These are phyloP conservation scores for Gymnothorax reevesii DNA, from an alignment of 2,797 vertebrate species.

Conservation along the genomic window DNA sequence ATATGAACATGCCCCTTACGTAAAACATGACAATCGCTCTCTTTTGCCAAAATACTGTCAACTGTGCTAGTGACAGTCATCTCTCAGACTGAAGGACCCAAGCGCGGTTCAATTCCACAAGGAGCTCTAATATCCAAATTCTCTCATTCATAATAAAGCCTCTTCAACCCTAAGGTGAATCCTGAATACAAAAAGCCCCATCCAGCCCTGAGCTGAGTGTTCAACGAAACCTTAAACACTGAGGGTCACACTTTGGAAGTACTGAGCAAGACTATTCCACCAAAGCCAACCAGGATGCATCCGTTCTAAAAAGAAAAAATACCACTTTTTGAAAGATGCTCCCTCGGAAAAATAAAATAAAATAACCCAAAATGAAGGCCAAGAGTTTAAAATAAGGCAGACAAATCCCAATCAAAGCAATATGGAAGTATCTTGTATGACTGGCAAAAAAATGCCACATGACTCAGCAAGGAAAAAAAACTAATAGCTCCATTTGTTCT, in stretches of 20 bases:
- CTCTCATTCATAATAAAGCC: not conserved
- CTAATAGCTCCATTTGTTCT: constrained; percentile 10
- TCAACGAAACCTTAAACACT: constrained; percentile 7
- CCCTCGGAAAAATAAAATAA: not conserved
- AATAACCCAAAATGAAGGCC: constrained; percentile 8
- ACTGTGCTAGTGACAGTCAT: not conserved
- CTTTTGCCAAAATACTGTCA: not conserved
- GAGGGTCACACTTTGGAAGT: constrained; percentile 27
- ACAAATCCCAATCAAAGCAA: constrained; percentile 26
- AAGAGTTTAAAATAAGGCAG: constrained; percentile 32
- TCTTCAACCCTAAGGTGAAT: not conserved
- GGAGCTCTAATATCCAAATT: constrained; percentile 6
- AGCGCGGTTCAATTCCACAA: not conserved
- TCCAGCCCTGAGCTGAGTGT: not conserved
- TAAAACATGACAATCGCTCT: not conserved
- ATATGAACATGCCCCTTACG: not conserved
- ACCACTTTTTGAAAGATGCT: constrained; percentile 10
- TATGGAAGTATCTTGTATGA: constrained; percentile 40
- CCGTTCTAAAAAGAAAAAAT: constrained; percentile 24
- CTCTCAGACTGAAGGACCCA: not conserved
- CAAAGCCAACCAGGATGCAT: not conserved
- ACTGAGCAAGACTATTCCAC: constrained; percentile 11
- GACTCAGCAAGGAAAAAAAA: not conserved
- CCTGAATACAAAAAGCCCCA: not conserved
- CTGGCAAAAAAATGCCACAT: constrained; percentile 3